Evolutionary conservation across 2,113 vertebrate genomes (phyloP).

Genomic region (Noturus placidus): DNA sequence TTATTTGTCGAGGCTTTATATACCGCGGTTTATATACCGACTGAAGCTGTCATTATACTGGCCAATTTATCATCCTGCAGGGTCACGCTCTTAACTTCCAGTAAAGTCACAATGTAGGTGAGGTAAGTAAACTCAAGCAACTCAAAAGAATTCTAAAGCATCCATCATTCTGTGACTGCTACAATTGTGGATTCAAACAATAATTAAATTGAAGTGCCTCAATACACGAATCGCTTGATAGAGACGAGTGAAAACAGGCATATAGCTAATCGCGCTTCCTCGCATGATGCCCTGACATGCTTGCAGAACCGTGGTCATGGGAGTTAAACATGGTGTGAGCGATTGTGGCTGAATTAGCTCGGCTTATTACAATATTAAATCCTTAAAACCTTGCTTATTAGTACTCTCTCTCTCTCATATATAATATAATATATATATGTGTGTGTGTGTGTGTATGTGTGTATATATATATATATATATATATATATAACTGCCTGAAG

Average conservation of each 20-base stretch:
- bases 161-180: neutral
- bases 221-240: neutral
- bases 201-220: neutral
- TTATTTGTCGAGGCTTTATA: neutral
- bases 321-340: neutral
- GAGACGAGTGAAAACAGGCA: neutral
- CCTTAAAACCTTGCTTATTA: neutral
- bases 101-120: neutral
- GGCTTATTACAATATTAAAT: neutral
- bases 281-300: neutral
- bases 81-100: neutral
- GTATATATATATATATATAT: too few species aligned
- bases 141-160: neutral
- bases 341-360: neutral
- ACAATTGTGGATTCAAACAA: neutral
- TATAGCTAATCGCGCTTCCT: neutral
- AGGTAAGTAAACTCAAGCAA: neutral
- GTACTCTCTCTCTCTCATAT: neutral
- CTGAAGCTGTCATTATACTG: neutral
- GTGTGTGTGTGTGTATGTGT: too few species aligned
- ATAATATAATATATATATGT: neutral
- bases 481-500: neutral
- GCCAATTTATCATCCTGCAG: too few species aligned
- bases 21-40: neutral
- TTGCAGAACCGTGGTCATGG: neutral